Conservation (phyloP, 2,888 invertebrate genomes). For the Caenorhabditis zanzibari region DNA sequence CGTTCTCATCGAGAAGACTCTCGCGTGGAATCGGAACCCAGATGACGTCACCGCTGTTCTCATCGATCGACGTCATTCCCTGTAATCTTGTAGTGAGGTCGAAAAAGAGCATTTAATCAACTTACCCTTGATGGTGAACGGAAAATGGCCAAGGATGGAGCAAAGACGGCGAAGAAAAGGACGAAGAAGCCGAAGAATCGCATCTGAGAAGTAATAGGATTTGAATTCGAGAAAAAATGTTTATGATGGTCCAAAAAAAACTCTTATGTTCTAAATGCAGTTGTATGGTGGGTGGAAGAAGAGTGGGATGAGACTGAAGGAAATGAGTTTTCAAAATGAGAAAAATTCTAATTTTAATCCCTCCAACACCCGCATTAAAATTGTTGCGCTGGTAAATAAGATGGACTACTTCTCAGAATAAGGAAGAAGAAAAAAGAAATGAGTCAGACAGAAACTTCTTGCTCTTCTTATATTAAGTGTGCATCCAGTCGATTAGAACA, state of each 20-base stretch:
- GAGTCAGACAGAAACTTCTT: not conserved
- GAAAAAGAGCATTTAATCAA: not conserved
- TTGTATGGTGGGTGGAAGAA: slow-evolving; percentile 2
- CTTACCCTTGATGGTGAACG: slow-evolving; percentile 59
- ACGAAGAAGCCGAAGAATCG: slow-evolving; percentile 52
- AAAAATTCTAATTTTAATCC: slow-evolving; percentile 21
- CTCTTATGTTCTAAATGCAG: not conserved
- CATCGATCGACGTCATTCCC: slow-evolving; percentile 67
- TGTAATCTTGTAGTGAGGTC: not conserved
- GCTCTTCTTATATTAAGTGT: not conserved
- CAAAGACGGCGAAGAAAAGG: slow-evolving; percentile 48
- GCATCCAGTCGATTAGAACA: slow-evolving; percentile 6
- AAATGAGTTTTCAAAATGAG: slow-evolving; percentile 20
- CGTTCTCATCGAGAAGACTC: slow-evolving; percentile 34
- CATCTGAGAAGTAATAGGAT: slow-evolving; percentile 41
- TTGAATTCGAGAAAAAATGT: not conserved
- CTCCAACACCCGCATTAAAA: slow-evolving; percentile 11
- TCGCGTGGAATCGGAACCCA: slow-evolving; percentile 64
- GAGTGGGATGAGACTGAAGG: slow-evolving; percentile 19
- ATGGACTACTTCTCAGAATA: not conserved
- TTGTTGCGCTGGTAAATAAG: slow-evolving; percentile 8
- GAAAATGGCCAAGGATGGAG: slow-evolving; percentile 56
- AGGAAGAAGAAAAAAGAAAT: not conserved
- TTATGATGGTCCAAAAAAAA: slow-evolving; percentile 16
- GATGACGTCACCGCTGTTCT: slow-evolving; percentile 65